Percentiles rank a stretch among this genome's conserved stretches.
These are phyloP conservation scores for Andrena praecox DNA, from an alignment of 2,888 invertebrate genomes.

Conservation along the genomic window DNA sequence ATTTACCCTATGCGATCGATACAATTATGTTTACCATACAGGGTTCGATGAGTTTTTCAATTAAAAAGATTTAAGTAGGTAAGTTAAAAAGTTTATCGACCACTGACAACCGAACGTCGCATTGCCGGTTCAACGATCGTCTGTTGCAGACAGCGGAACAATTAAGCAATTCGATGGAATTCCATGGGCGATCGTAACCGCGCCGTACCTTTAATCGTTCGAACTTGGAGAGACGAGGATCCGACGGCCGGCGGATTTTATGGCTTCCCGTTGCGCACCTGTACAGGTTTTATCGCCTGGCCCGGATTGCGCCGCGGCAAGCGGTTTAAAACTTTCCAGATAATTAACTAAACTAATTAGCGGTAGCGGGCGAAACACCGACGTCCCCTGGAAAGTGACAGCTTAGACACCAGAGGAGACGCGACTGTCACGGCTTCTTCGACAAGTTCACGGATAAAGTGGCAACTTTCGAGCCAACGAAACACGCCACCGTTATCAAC, in stretches of 20 bases:
- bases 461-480: slow-evolving; percentile 69
- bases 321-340: slow-evolving; percentile 72
- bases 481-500: slow-evolving; percentile 72
- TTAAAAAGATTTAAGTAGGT: too few species aligned
- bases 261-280: slow-evolving; percentile 9
- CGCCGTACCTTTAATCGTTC: slow-evolving; percentile 14
- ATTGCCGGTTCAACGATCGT: background rate
- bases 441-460: slow-evolving; percentile 77
- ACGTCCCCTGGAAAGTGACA: slow-evolving; percentile 56
- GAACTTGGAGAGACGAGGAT: slow-evolving; percentile 29
- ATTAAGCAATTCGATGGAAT: background rate
- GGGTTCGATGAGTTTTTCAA: too few species aligned
- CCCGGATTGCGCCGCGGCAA: background rate
- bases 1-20: too few species aligned
- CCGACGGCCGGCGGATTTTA: slow-evolving; percentile 50
- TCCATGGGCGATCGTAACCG: slow-evolving; percentile 20
- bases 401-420: slow-evolving; percentile 27
- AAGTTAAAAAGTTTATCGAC: too few species aligned
- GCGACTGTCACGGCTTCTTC: slow-evolving; percentile 58
- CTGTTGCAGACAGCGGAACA: background rate
- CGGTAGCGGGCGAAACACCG: slow-evolving; percentile 65
- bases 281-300: slow-evolving; percentile 46
- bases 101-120: background rate
- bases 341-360: slow-evolving; percentile 80
- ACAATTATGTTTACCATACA: too few species aligned